Base-by-base conservation (phyloP, 2,113 vertebrate species). In the Oxyruncus cristatus region DNA sequence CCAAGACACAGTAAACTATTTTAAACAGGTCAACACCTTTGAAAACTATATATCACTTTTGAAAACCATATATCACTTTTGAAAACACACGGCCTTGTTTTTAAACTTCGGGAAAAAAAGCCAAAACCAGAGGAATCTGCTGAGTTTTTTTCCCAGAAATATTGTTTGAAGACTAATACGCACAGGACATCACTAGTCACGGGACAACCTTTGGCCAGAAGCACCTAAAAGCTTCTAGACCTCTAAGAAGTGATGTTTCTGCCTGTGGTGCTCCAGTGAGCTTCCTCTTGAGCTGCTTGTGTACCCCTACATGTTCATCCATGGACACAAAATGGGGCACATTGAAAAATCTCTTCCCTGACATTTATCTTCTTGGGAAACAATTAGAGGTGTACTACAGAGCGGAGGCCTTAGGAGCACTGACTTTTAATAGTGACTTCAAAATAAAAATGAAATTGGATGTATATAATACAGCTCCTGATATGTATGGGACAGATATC, bases 51-150 rank as follows among this genome's bases (percentile, higher is more conserved):
- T 30, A 14, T 71, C 5, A 2, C 6, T 56, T 80, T 15, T 52
- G 39, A 71, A 92, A 79, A 61, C 49, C 27, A 15, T 2, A 2
- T 30, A 14, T 71, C 5, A 2, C 6, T 56, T 80, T 16, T 52
- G 41, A 71, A 92, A 79, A 61, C 4, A 24, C 5, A 33, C 0
- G 9, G 27, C 17, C 24, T 77, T 88, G 32, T 14, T 83, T 88
- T 72, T 42, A 85, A 62, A 37, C 47, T 72, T 63, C 1, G 18
- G 13, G 1, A 37, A 76, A 63, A 72, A 5, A 6, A 0, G 0
- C 2, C 9, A 44, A 44, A 26, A 79, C 32, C 44, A 39, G 27
- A 52, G 35, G 32, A 65, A 58, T 63, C 66, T 50, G 26, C 55
- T 20, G 33, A 52, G 30, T 33, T 87, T 17, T 93, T 93, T 41